Base-by-base conservation (phyloP, 2,888 invertebrate genomes). In the Phyllotreta striolata region DNA sequence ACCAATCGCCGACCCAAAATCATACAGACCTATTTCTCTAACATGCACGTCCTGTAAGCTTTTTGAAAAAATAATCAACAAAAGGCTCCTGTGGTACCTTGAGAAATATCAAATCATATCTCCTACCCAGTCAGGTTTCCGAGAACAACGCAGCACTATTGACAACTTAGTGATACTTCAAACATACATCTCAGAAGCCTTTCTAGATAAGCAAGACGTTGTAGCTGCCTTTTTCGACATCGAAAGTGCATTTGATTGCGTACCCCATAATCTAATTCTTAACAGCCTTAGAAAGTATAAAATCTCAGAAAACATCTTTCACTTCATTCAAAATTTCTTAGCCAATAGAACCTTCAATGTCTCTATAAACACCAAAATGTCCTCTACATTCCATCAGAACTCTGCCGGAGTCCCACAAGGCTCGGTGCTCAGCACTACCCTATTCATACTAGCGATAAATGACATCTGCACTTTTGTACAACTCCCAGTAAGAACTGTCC, bases 221-320 rank as follows among this genome's bases (percentile, higher is more conserved):
- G n/a, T 54, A 14, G 54, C 39, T 8, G 54, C 39, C 0, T 4
- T 14, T 4, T 54, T 54, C 13, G 40, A 54, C n/a, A 39, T 54
- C 7, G 39, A 54, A 39, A 39, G 39, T 1, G 13, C 54, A 4
- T 54, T 54, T 14, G 54, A 54, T 6, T 40, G 1, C n/a, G 6
- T 35, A n/a, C 35, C 6, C 6, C 8, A n/a, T 3, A 4, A 9
- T 24, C 10, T 4, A 6, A 51, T 51, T 6, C 24, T 24, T n/a
- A n/a, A 24, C 5, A 51, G 38, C 35, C 35, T 51, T 6, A 34
- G 10, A 5, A 38, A 51, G 10, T 10, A 8, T 35, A 35, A 51
- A 7, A 54, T 39, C 14, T 14, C 54, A 39, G 54, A 40, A 6
- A 54, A 54, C 12, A 34, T 54, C 8, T 54, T 35, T n/a, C 3